Conservation (phyloP, 2,113 vertebrate species). For the Melanocharis versteri region DNA sequence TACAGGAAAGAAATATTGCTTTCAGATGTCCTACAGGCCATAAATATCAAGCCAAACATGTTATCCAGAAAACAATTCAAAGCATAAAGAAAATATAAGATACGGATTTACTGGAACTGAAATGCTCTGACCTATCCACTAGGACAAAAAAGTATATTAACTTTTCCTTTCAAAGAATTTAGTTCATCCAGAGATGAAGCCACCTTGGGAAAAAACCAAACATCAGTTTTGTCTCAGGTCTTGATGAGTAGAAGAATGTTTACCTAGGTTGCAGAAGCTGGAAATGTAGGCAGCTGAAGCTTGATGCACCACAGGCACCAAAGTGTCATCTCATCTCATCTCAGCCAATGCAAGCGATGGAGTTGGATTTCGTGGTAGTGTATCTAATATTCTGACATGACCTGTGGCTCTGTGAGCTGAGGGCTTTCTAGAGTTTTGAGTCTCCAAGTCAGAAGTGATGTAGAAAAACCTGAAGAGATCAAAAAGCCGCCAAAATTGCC, state of each 20-base stretch:
- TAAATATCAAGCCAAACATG: neutral
- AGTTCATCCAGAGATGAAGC: neutral
- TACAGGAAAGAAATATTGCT: neutral
- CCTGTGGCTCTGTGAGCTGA: accelerated
- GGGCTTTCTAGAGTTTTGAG: neutral
- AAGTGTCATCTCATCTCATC: neutral
- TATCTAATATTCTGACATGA: neutral
- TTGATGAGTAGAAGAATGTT: neutral
- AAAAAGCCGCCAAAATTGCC: neutral
- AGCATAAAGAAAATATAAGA: neutral
- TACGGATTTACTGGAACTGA: neutral
- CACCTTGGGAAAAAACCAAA: neutral
- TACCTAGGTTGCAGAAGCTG: neutral
- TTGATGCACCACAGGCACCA: neutral
- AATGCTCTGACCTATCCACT: neutral
- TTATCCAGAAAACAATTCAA: neutral
- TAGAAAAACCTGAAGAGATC: neutral
- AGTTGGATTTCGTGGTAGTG: neutral
- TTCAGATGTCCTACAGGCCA: neutral
- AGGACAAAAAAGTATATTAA: neutral
- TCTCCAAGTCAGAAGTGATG: neutral
- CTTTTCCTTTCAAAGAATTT: neutral
- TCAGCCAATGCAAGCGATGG: neutral
- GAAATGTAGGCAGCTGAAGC: neutral
- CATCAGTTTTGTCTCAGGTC: neutral